phyloP scores from a whole-genome alignment of 1,140 invertebrate species.

The Calliopsis andreniformis region DNA sequence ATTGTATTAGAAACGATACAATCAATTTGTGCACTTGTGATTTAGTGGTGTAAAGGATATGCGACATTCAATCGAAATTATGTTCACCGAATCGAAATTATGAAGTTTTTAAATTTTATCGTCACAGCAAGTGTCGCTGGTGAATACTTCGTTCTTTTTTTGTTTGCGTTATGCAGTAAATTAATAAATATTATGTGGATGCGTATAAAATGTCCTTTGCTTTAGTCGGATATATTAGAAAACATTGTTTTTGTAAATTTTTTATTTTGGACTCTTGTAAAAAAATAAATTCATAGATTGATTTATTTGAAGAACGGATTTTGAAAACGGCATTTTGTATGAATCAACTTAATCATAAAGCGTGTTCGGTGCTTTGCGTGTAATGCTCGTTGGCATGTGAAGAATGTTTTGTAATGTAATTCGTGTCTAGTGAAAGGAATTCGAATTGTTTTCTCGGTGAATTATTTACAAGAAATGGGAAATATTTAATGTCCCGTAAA shows the following conservation, averaged over 20 bases:
- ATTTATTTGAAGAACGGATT: too few relatives aligned
- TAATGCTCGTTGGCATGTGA: constrained; percentile 36
- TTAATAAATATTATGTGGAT: neutral
- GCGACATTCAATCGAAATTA: constrained; percentile 22
- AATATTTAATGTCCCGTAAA: neutral
- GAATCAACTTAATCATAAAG: neutral
- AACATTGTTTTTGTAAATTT: too few relatives aligned
- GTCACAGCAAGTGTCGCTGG: neutral
- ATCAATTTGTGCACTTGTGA: constrained; percentile 49
- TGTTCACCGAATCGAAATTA: constrained; percentile 27
- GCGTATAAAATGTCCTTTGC: neutral
- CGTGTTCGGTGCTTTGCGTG: constrained; percentile 25
- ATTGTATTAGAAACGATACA: constrained; percentile 46
- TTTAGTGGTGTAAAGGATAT: constrained; percentile 21
- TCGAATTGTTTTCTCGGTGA: constrained; percentile 6
- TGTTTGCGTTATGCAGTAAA: neutral
- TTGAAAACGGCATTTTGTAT: neutral
- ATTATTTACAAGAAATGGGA: neutral
- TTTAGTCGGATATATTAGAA: neutral
- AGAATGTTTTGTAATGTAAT: constrained; percentile 35
- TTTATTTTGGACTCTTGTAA: too few relatives aligned
- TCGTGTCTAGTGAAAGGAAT: neutral
- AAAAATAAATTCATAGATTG: too few relatives aligned
- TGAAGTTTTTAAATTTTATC: constrained; percentile 49
- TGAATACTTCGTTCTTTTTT: neutral